These are phyloP conservation scores for Lysandra bellargus DNA, from an alignment of 2,888 invertebrate genomes.

Conservation along the genomic window DNA sequence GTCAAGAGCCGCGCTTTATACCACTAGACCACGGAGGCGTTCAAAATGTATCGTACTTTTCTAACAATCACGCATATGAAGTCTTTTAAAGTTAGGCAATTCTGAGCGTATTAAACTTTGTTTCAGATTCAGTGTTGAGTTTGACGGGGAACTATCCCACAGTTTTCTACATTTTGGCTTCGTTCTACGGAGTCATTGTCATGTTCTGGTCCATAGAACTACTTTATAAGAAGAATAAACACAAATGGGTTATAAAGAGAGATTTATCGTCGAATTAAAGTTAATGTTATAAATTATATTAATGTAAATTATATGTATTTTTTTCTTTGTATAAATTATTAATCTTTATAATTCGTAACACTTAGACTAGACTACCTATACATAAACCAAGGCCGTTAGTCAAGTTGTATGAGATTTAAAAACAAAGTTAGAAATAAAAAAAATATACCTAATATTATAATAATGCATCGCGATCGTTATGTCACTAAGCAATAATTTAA, in stretches of 20 bases:
- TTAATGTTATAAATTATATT: conserved; percentile 27
- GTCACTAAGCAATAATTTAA: no score
- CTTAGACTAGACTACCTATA: no score
- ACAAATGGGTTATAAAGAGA: conserved; percentile 48
- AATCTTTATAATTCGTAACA: not conserved
- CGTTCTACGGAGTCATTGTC: conserved; percentile 52
- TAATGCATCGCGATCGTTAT: no score
- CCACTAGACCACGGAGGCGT: no score
- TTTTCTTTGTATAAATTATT: not conserved
- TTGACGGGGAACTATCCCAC: conserved; percentile 79
- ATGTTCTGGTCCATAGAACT: conserved; percentile 65
- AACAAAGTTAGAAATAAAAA: no score
- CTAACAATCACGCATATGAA: no score
- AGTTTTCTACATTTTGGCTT: conserved; percentile 78
- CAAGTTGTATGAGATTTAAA: no score
- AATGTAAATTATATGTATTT: not conserved
- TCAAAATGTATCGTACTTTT: no score
- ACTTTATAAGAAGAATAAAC: conserved; percentile 59
- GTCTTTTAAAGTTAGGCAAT: not conserved
- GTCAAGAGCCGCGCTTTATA: no score
- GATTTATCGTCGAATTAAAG: conserved; percentile 27
- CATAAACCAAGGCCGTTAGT: no score
- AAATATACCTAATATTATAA: no score
- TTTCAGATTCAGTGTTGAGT: conserved; percentile 79
- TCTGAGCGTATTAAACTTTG: not conserved